Conservation (phyloP, 1,140 invertebrate species). For the Megalonaias nervosa region DNA sequence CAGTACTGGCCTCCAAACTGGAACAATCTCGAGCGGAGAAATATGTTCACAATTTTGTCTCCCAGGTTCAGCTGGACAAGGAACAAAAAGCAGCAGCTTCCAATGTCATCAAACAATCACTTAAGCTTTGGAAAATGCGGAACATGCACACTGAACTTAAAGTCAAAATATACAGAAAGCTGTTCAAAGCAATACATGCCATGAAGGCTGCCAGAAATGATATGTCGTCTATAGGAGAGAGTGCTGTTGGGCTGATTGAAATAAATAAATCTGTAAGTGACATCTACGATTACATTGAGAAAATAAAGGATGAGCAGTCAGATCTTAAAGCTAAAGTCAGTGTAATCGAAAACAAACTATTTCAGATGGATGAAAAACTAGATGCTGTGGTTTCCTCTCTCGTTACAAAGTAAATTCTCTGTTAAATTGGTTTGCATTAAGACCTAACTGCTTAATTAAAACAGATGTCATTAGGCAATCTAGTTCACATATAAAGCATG, state of each 20-base stretch:
- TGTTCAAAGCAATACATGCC: slow-evolving; percentile 45
- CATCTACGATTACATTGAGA: slow-evolving; percentile 42
- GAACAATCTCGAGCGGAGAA: slow-evolving; percentile 58
- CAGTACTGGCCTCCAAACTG: slow-evolving; percentile 60
- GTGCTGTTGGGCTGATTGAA: slow-evolving; percentile 51
- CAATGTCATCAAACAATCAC: slow-evolving; percentile 55
- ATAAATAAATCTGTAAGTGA: slow-evolving; percentile 49
- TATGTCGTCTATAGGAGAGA: slow-evolving; percentile 49
- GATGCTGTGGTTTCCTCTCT: slow-evolving; percentile 7
- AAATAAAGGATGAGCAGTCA: slow-evolving; percentile 39
- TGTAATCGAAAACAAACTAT: slow-evolving; percentile 35
- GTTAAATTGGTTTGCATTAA: no score
- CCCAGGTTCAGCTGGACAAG: slow-evolving; percentile 53
- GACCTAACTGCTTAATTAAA: no score
- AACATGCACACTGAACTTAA: slow-evolving; percentile 19
- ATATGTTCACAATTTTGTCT: slow-evolving; percentile 59
- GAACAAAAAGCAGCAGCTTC: slow-evolving; percentile 51
- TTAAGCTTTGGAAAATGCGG: slow-evolving; percentile 49
- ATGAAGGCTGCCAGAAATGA: slow-evolving; percentile 55
- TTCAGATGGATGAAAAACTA: slow-evolving; percentile 23
- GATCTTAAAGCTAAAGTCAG: slow-evolving; percentile 35
- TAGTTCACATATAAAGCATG: no score
- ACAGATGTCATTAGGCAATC: no score
- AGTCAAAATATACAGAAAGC: slow-evolving; percentile 48
- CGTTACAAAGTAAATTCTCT: no score